Evolutionary conservation across 1,140 invertebrate genomes (phyloP).

Genomic region (Diachasmimorpha longicaudata): DNA sequence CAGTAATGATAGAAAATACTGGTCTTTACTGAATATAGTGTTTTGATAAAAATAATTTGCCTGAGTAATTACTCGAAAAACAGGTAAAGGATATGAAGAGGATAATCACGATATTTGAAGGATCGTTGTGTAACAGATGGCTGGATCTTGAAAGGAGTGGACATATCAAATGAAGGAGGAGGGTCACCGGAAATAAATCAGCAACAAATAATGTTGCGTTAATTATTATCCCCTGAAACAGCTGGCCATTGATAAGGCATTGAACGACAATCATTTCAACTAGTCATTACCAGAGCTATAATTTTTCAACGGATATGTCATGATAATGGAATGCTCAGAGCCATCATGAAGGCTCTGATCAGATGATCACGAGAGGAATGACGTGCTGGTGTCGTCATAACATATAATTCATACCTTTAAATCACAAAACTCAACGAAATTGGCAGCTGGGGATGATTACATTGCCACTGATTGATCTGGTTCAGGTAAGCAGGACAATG

Average conservation of each 20-base stretch:
- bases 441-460: background rate
- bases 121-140: background rate
- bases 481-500: conserved; percentile 35
- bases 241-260: too few relatives aligned
- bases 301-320: background rate
- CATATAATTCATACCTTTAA: background rate
- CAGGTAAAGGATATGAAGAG: background rate
- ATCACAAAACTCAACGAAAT: conserved; percentile 22
- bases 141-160: background rate
- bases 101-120: background rate
- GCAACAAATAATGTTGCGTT: too few relatives aligned
- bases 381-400: too few relatives aligned
- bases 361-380: too few relatives aligned
- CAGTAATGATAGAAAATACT: too few relatives aligned
- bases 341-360: too few relatives aligned
- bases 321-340: too few relatives aligned
- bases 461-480: conserved; percentile 31
- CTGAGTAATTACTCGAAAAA: too few relatives aligned
- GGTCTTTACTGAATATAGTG: too few relatives aligned
- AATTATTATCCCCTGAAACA: too few relatives aligned
- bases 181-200: background rate
- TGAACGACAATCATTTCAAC: background rate
- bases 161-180: background rate
- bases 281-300: background rate
- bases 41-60: too few relatives aligned